These are phyloP conservation scores for Lanius collurio DNA, from an alignment of 2,113 vertebrate genomes.

Conservation along the genomic window DNA sequence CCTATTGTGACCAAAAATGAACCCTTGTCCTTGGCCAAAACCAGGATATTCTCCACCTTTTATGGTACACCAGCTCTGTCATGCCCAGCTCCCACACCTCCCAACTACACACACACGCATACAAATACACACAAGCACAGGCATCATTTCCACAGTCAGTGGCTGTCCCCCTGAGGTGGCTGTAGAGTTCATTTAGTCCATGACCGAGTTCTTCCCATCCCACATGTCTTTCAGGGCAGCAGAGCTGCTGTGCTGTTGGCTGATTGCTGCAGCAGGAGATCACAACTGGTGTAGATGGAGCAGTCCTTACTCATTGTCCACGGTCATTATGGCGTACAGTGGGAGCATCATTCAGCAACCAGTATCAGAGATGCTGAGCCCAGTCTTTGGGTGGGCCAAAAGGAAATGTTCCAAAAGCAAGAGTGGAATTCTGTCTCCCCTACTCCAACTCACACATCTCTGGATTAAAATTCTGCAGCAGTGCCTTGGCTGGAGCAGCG, in stretches of 20 bases:
- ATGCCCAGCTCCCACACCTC: background rate
- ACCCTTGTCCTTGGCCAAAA: background rate
- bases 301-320: background rate
- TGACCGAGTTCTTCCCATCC: background rate
- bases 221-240: background rate
- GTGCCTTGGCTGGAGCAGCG: background rate
- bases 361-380: background rate
- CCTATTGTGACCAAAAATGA: background rate
- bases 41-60: background rate
- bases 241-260: background rate
- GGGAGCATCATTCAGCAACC: background rate
- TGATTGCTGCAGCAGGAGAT: background rate
- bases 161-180: background rate
- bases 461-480: background rate
- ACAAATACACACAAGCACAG: background rate
- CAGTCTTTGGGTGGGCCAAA: background rate
- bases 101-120: background rate
- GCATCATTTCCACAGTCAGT: background rate
- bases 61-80: background rate
- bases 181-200: background rate
- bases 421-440: background rate
- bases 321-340: accelerated
- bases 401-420: background rate
- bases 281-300: background rate
- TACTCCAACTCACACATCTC: background rate